A percentile compares a stretch with the other conserved stretches of the same genome.
Conservation (phyloP, 1,140 invertebrate genomes). For the Whitmania pigra region DNA sequence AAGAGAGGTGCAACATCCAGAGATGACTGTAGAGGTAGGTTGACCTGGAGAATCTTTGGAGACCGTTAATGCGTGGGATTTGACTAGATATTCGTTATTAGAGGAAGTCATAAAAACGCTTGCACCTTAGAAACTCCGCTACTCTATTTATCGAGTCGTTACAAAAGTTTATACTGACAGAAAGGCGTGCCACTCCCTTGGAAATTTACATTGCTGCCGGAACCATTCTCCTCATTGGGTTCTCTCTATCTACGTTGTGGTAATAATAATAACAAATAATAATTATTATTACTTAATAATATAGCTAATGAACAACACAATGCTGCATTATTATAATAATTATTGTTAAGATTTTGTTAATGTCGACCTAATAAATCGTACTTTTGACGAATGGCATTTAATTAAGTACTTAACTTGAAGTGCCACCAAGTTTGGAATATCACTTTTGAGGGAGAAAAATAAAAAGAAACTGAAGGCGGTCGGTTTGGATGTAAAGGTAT, state of each 20-base stretch:
- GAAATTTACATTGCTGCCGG: not conserved
- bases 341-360: too few species aligned
- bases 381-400: too few species aligned
- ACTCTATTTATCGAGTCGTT: too few species aligned
- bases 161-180: not conserved
- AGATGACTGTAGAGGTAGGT: not conserved
- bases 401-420: not conserved
- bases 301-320: not conserved
- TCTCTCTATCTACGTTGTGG: not conserved
- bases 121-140: too few species aligned
- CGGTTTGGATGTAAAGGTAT: not conserved
- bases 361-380: too few species aligned
- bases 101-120: too few species aligned
- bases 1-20: not conserved
- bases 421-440: not conserved
- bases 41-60: not conserved
- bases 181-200: not conserved
- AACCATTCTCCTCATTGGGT: not conserved
- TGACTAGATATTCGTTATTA: too few species aligned
- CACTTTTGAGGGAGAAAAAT: not conserved
- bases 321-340: too few species aligned
- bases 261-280: slow-evolving; percentile 13
- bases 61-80: too few species aligned
- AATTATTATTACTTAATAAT: not conserved
- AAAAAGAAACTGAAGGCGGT: not conserved